phyloP scores from a whole-genome alignment of 2,888 invertebrate genomes.

The Melikaiella ostensackeni region DNA sequence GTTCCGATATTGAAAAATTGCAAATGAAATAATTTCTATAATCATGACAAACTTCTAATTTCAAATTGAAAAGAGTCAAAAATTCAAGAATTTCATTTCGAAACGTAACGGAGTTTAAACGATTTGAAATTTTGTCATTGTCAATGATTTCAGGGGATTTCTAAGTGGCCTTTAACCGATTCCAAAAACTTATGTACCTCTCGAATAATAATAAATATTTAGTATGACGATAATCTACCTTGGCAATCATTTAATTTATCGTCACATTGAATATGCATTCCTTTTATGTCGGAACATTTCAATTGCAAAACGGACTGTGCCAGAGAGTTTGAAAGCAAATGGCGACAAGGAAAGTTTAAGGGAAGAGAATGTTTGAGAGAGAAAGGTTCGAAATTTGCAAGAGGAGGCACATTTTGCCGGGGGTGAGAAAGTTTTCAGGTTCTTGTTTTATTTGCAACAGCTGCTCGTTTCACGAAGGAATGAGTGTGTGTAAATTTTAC shows the following conservation, averaged over 20 bases:
- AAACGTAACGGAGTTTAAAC: too few relatives aligned
- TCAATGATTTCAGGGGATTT: too few relatives aligned
- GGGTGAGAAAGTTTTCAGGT: slow-evolving; percentile 35
- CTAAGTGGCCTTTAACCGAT: too few relatives aligned
- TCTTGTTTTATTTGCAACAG: slow-evolving; percentile 40
- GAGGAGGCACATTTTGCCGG: slow-evolving; percentile 15
- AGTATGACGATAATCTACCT: not conserved
- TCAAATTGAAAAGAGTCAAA: too few relatives aligned
- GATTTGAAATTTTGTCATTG: too few relatives aligned
- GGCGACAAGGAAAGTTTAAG: not conserved
- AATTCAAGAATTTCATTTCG: too few relatives aligned
- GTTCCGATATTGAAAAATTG: too few relatives aligned
- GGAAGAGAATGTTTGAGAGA: slow-evolving; percentile 8
- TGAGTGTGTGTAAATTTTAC: slow-evolving; percentile 16
- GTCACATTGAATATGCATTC: slow-evolving; percentile 6
- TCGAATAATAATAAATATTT: not conserved
- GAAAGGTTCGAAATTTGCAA: slow-evolving; percentile 25
- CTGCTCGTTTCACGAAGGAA: slow-evolving; percentile 27
- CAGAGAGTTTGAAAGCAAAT: slow-evolving; percentile 26
- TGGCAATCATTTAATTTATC: slow-evolving; percentile 9
- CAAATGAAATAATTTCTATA: too few relatives aligned
- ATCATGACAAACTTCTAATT: too few relatives aligned
- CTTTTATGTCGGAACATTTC: slow-evolving; percentile 10
- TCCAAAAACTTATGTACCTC: too few relatives aligned
- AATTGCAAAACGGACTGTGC: slow-evolving; percentile 30